These are phyloP conservation scores for Chrysolina oricalcia DNA, from an alignment of 2,888 invertebrate genomes.

Conservation along the genomic window DNA sequence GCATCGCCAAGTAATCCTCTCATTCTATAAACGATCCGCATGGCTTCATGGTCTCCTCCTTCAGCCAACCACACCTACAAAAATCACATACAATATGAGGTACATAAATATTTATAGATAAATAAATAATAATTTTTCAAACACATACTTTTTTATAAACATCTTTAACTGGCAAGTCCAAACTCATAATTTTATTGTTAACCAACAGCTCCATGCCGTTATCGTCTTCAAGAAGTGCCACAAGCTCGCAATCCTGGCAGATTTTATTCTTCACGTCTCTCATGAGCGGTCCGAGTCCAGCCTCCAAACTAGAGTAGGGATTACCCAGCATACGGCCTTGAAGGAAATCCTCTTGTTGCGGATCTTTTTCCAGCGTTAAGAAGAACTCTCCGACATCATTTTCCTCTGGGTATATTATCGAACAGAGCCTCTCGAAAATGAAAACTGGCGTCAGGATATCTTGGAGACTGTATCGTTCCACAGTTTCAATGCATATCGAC, in stretches of 20 bases:
- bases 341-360: conserved; percentile 98
- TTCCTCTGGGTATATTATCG: conserved; percentile 97
- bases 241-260: conserved; percentile 97
- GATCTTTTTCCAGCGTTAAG: conserved; percentile 96
- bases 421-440: conserved; percentile 96
- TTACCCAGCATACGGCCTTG: conserved; percentile 98
- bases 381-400: conserved; percentile 98
- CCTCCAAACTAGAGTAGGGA: conserved; percentile 95
- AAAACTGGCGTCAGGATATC: conserved; percentile 98
- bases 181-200: conserved; percentile 97
- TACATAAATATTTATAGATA: background rate
- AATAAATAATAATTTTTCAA: background rate
- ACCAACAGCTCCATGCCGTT: conserved; percentile 99
- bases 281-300: conserved; percentile 97
- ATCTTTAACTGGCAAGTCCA: conserved; percentile 96
- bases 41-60: conserved; percentile 93
- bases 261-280: conserved; percentile 99
- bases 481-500: conserved; percentile 96
- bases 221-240: conserved; percentile 98
- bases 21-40: conserved; percentile 99
- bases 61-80: conserved; percentile 89
- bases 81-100: background rate
- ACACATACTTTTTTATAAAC: conserved; percentile 81
- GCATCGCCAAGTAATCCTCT: conserved; percentile 97
- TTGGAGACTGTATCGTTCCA: conserved; percentile 90